Base-by-base conservation (phyloP, 2,888 invertebrate species). In the Cheilosia vulpina region DNA sequence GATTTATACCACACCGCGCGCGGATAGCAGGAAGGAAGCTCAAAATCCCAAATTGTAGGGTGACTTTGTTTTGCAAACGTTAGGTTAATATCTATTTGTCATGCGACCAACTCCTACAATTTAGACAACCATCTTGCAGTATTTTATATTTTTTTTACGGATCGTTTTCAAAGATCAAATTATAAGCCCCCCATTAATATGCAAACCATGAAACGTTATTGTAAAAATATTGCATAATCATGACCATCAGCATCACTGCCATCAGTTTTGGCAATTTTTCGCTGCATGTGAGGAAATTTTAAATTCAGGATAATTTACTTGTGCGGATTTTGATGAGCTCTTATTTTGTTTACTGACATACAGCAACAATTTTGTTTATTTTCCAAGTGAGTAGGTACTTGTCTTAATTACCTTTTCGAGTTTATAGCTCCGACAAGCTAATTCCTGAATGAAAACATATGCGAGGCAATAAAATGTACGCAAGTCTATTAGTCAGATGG, bases 191-290 rank as follows among this genome's bases (percentile, higher is more conserved):
- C 19, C 15, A 65, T 65, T 65, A 65, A 38, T 4, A 65, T 65
- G 38, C 65, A 38, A 65, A 11, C 11, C 65, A 52, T 38, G 52
- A 52, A 50, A 13, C 34, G 15, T 38, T 52, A 34, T 55, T 11
- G 21, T n/a, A 21, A 63, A 34, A 63, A 31, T 19, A 50, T 65
- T 65, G 50, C 50, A 65, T 41, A 65, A 65, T 2, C 21, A 19
- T 34, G 7, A 50, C 34, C 34, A 65, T 65, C 52, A 65, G n/a
- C 21, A 21, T 38, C 38, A 52, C 34, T 24, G 27, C 15, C 27
- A 27, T 27, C 43, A 45, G 31, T 4, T 45, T 62, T 27, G 24
- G 60, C 43, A 17, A 31, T 34, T 38, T 38, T 38, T 3, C 13
- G 13, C 3, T 13, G 13, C 38, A 13, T 38, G 38, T 38, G 38